Percentiles rank a stretch among this genome's conserved stretches.
Conservation (phyloP, 2,113 vertebrate genomes). For the Calyptommatus sinebrachiatus region DNA sequence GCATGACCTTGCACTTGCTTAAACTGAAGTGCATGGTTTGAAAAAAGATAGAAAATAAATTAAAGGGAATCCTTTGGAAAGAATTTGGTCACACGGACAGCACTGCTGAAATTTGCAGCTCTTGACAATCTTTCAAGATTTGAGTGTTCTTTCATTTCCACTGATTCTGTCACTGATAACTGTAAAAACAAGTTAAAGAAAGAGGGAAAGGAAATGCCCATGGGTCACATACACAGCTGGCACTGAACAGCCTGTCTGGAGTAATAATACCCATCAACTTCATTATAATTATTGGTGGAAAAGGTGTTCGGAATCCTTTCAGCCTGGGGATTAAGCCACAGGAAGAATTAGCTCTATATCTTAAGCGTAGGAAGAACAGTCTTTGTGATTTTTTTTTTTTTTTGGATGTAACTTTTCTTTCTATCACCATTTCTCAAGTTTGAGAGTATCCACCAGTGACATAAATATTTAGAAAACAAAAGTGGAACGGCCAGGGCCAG, state of each 20-base stretch:
- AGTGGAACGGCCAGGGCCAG: neutral
- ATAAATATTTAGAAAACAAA: neutral
- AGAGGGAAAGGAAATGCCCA: conserved; percentile 13
- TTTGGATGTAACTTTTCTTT: neutral
- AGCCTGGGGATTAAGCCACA: neutral
- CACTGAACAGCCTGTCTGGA: conserved; percentile 16
- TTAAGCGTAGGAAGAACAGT: neutral
- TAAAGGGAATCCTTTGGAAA: neutral
- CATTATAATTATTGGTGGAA: conserved; percentile 5
- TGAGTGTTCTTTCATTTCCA: neutral
- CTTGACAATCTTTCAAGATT: neutral
- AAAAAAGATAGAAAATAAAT: too few relatives aligned
- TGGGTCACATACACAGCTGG: conserved; percentile 13
- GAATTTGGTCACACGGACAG: neutral
- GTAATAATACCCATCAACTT: conserved; percentile 6
- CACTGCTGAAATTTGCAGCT: neutral
- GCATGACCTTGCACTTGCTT: too few relatives aligned
- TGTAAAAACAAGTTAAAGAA: conserved; percentile 4
- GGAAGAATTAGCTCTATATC: neutral
- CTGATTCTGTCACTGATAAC: neutral
- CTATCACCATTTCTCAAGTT: neutral
- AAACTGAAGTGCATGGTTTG: too few relatives aligned
- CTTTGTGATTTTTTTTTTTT: conserved; percentile 16
- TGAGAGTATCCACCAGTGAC: conserved; percentile 2
- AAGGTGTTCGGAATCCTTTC: neutral